Conservation (phyloP, 2,888 invertebrate species). For the Ommatoiulus sabulosus region DNA sequence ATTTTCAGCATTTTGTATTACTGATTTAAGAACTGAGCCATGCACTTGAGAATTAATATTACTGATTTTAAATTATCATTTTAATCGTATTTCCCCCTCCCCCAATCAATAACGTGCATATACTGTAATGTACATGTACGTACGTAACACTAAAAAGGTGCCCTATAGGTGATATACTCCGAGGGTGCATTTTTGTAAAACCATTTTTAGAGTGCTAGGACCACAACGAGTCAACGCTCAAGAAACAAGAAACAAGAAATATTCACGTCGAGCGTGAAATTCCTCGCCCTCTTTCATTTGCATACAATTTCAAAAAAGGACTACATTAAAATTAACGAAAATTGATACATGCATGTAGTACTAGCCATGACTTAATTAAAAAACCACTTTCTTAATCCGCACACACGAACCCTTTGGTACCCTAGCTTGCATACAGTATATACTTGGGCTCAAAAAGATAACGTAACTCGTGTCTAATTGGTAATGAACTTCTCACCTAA, state of each 20-base stretch:
- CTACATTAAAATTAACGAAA: background rate
- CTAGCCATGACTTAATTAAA: background rate
- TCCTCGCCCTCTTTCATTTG: background rate
- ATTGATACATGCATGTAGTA: background rate
- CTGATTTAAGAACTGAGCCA: no score
- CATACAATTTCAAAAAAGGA: background rate
- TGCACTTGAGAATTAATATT: no score
- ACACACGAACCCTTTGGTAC: background rate
- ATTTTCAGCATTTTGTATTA: no score
- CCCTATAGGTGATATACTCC: no score
- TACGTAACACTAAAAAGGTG: no score
- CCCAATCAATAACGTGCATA: no score
- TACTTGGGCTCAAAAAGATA: background rate
- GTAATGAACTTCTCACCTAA: conserved; percentile 8
- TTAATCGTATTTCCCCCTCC: no score
- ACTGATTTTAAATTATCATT: no score
- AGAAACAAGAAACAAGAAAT: background rate
- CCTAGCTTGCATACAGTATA: background rate
- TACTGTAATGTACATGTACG: no score
- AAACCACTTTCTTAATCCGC: background rate
- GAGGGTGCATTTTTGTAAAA: no score
- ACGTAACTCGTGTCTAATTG: background rate
- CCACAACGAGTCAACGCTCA: no score
- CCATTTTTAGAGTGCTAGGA: no score
- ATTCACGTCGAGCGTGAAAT: background rate